Evolutionary conservation across 1,140 invertebrate species (phyloP), one percentile per base, ranked within the genome.

Genomic region (Scaptomyza graminum): DNA sequence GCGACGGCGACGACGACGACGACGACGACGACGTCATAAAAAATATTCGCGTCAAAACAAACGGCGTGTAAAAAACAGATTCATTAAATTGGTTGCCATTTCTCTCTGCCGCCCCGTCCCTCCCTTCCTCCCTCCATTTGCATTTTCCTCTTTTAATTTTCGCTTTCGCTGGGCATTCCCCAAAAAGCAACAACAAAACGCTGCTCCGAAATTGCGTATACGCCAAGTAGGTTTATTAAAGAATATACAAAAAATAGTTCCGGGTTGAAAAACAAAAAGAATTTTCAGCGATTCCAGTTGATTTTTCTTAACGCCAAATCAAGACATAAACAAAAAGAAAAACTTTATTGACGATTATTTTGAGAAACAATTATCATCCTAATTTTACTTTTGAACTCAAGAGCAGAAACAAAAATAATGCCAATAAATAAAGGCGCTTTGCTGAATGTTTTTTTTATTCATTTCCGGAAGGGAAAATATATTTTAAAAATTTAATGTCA

Each of bases 1-100:
- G 64, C 50, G 51, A 54, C 67, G 50, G 47, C 28, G 41, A 44
- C 68, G 8, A 2, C 39, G 47, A 18, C 39, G 46, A 0, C 51
- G 59, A 13, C 56, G 47, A 3, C 66, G 34, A 1, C 50, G 25
- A 57, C 46, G 56, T 60, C 67, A 75, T 63, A 68, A 68, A 74
- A 76, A 22, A 68, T 68, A 71, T 71, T 57, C 76, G 66, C 72
- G 68, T 74, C 73, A 78, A 78, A 78, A 78, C 72, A 75, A 78
- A 78, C 59, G 51, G 37, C 31, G 1, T 41, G 68, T 67, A 70
- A 76, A 76, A n/a, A n/a, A n/a, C n/a, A 79, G 68, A 88, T 87
- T 89, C 83, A 88, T 87, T 87, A 88, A 83, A 67, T 89, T 88
- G 2, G 18, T 63, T 63, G 16, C 37, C 28, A n/a, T 63, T 82